Evolutionary conservation across 2,797 vertebrate species (phyloP), one percentile per base, ranked within the genome.

Genomic region (Epinephelus malabaricus): DNA sequence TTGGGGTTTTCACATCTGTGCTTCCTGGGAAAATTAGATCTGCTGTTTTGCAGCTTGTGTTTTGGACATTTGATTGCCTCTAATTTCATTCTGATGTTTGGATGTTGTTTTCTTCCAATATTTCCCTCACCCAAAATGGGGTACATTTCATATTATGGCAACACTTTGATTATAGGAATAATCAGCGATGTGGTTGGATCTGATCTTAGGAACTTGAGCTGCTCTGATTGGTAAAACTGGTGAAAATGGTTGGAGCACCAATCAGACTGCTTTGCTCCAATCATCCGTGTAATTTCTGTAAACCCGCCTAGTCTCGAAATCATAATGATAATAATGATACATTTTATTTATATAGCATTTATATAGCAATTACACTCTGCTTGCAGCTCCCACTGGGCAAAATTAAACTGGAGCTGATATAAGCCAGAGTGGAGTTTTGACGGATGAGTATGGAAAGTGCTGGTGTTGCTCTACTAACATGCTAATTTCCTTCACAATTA

Each of bases 291-390:
- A 80, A 85, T 85, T 82, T 78, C 23, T 63, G 66, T 49, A 76
- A 78, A 82, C 40, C 60, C 8, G 25, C 46, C 51, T 15, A 21
- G 43, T 60, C 21, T 71, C 30, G 9, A 68, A 82, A 82, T 80
- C 25, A 56, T 69, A 61, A 74, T 71, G 9, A 55, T 61, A 3
- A 70, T 64, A 49, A 76, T 55, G 38, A 78, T 79, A 11, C 25
- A 79, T 76, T 76, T 82, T 64, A 78, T 85, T 85, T 78, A 68
- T 83, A 14, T 56, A 71, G 27, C 45, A 69, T 85, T 85, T 76
- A 71, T 76, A 64, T 50, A 23, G 61, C 61, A 83, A 64, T 83
- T 86, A 78, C 40, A 74, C 77, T 76, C 63, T 56, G 72, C 75
- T 34, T 88, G 70, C 61, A 76, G 77, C 86, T 81, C 75, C 76